Evolutionary conservation across 2,888 invertebrate genomes (phyloP), one percentile per base, ranked within the genome.

Genomic region (Scaptomyza polygonia): DNA sequence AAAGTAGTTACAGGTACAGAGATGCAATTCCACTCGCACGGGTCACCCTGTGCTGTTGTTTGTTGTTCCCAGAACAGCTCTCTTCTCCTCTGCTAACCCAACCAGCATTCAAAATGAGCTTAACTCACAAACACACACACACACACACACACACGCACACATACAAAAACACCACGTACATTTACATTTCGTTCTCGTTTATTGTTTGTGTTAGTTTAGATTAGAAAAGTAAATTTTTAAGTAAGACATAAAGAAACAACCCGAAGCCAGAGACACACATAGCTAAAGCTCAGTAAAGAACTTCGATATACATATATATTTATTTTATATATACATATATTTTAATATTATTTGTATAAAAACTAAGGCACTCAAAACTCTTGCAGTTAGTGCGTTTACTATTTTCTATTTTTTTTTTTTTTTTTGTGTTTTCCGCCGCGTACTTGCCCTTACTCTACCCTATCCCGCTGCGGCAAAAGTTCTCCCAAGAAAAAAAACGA

Each of bases 1-100:
- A 61, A 77, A 58, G 72, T 77, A 73, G 72, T 77, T 56, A 72
- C 65, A 65, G 72, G 49, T 70, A 65, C 70, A 25, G 4, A 4
- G 21, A 21, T 21, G 21, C 21, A 21, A 21, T 21, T 21, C 3
- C 21, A 21, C n/a, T 6, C 45, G 44, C 67, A 42, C 42, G 67
- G 56, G 25, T 34, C 51, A 69, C 62, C 62, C 75, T 69, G 70
- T 69, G 52, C 36, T 21, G 21, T 21, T 21, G 21, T 21, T 3
- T 21, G 21, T 32, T 27, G 18, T 27, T 3, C 39, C 32, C 30
- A 11, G 12, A 44, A 18, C 32, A 52, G 30, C 27, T 39, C 5
- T 8, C 25, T 6, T 8, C 25, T n/a, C 18, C 54, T 34, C 39
- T 44, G 48, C 34, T 45, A 32, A 44, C 42, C 18, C 16, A 42